These are phyloP conservation scores for Bugula neritina DNA, from an alignment of 2,888 invertebrate genomes.

Conservation along the genomic window DNA sequence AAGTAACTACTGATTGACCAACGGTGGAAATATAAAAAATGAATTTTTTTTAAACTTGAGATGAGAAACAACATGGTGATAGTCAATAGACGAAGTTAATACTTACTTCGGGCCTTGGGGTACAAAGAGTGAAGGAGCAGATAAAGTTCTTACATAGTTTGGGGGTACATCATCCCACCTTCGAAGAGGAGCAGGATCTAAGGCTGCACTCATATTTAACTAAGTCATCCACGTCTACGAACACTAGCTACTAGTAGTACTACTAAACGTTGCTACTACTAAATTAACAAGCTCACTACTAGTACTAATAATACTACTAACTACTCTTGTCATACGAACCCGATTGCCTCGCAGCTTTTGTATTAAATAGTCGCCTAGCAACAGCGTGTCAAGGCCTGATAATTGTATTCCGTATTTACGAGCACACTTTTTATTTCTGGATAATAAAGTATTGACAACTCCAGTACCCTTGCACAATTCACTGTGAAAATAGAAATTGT, in stretches of 20 bases:
- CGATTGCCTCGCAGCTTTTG: too few species aligned
- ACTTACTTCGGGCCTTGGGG: conserved; percentile 25
- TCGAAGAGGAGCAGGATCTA: background rate
- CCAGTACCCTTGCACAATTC: too few species aligned
- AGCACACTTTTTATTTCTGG: too few species aligned
- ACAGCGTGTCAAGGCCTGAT: background rate
- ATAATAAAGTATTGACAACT: background rate
- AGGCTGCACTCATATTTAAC: conserved; percentile 15
- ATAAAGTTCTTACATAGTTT: conserved; percentile 22
- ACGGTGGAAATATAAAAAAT: too few species aligned
- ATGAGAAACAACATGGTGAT: too few species aligned
- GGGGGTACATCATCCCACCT: conserved; percentile 25
- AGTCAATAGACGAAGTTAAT: too few species aligned
- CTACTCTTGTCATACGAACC: too few species aligned
- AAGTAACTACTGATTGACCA: too few species aligned
- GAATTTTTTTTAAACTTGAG: too few species aligned
- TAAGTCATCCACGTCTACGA: too few species aligned
- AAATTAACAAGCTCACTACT: background rate
- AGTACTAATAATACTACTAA: background rate
- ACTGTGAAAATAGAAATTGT: too few species aligned
- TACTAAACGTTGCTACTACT: background rate
- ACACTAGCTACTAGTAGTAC: background rate
- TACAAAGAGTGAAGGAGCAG: conserved; percentile 18
- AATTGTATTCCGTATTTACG: too few species aligned
- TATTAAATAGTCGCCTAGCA: background rate